These are phyloP conservation scores for Ctena decussata DNA, from an alignment of 2,888 invertebrate genomes.

Conservation along the genomic window DNA sequence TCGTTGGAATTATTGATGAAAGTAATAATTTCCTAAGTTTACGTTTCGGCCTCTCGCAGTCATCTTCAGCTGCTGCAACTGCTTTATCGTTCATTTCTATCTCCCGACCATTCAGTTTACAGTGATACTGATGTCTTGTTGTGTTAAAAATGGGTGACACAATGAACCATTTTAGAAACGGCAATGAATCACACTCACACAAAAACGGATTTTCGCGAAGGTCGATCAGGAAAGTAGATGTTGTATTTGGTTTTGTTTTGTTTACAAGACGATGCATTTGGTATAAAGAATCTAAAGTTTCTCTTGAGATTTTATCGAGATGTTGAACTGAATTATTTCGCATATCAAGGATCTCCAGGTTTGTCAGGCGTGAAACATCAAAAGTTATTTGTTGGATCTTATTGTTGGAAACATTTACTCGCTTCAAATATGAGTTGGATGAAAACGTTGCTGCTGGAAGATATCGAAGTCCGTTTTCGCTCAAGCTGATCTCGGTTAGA, in stretches of 20 bases:
- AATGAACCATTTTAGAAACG: too few relatives aligned
- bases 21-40: too few relatives aligned
- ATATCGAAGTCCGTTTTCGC: background rate
- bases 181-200: too few relatives aligned
- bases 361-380: background rate
- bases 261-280: background rate
- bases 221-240: background rate
- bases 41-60: too few relatives aligned
- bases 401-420: background rate
- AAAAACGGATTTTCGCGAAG: background rate
- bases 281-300: background rate
- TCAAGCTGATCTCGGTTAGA: background rate
- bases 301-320: background rate
- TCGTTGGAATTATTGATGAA: too few relatives aligned
- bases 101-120: too few relatives aligned
- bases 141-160: too few relatives aligned
- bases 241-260: background rate
- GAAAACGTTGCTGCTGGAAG: background rate
- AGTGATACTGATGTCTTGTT: too few relatives aligned
- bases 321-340: background rate
- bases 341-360: background rate
- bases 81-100: too few relatives aligned
- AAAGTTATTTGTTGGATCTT: background rate
- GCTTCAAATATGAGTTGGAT: background rate
- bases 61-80: too few relatives aligned